Conservation (phyloP, 1,140 invertebrate species). For the Trissolcus basalis region DNA sequence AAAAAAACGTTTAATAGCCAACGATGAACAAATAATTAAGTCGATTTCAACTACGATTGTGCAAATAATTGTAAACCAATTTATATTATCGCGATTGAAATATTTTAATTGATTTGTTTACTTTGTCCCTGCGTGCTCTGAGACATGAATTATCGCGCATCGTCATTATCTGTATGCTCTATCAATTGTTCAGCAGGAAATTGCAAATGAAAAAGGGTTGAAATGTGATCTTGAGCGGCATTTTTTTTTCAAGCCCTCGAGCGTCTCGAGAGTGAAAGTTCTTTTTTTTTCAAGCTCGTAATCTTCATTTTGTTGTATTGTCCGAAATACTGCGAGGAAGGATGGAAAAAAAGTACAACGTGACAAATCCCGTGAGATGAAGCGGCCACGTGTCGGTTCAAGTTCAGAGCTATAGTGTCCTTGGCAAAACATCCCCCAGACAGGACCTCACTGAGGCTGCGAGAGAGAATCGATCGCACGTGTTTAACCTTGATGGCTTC, state of each 20-base stretch:
- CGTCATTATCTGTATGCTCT: slow-evolving; percentile 22
- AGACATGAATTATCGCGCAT: slow-evolving; percentile 7
- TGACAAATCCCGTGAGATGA: slow-evolving; percentile 16
- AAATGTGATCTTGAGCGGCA: slow-evolving; percentile 17
- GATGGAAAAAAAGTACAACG: slow-evolving; percentile 21
- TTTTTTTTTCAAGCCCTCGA: slow-evolving; percentile 24
- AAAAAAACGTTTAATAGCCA: too few relatives aligned
- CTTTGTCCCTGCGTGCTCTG: not conserved
- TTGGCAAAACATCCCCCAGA: slow-evolving; percentile 58
- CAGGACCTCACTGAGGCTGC: slow-evolving; percentile 45
- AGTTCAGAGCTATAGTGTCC: slow-evolving; percentile 42
- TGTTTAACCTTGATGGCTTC: slow-evolving; percentile 65
- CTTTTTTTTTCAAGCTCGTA: too few relatives aligned
- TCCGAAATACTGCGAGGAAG: too few relatives aligned
- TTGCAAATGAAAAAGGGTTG: slow-evolving; percentile 36
- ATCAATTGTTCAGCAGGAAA: slow-evolving; percentile 29
- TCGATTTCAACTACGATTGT: too few relatives aligned
- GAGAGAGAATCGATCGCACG: slow-evolving; percentile 65
- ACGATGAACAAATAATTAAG: too few relatives aligned
- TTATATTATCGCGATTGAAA: not conserved
- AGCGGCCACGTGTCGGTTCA: slow-evolving; percentile 40
- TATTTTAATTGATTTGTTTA: slow-evolving; percentile 1
- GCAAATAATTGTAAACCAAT: too few relatives aligned
- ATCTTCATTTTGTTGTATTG: not conserved
- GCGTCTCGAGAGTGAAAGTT: slow-evolving; percentile 6